Base-by-base conservation (phyloP, 2,113 vertebrate genomes). In the Actenoides lindsayi region DNA sequence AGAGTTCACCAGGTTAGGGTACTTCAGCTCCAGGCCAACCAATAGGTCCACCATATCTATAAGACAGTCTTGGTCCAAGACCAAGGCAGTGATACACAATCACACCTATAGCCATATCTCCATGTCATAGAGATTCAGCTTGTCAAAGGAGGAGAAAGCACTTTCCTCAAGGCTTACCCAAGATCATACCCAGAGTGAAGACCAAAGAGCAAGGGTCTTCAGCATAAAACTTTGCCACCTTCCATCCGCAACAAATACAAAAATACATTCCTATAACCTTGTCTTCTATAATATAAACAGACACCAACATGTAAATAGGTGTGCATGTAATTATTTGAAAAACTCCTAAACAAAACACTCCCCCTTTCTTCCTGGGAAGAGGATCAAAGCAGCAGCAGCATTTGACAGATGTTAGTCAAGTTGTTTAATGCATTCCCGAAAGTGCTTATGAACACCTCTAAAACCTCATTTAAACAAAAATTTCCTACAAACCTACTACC, bases 291-390 rank as follows among this genome's bases (percentile, higher is more conserved):
- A 69, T 10, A 68, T 68, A 91, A 94, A 80, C 44, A 89, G 48
- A 91, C 7, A 65, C 3, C 1, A 4, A 69, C 41, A 57, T 28
- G 41, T 23, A 96, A 92, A 95, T 75, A 86, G 60, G 21, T 1
- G 2, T 57, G 30, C 8, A 64, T 9, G 7, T 7, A 91, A 85
- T 67, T 68, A 92, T 59, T 87, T 70, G 19, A 59, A 93, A 92
- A 90, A 87, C 68, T 93, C 56, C 70, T 92, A 93, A 95, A 94
- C 86, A 93, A 76, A 89, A 90, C 65, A 83, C 65, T 91, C 57
- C 57, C 35, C 35, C 53, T 87, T 37, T 91, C 70, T 78, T 89
- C 74, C 62, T 83, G 86, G 65, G 57, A 96, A 97, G 20, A 17
- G 44, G 50, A 92, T 79, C 44, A 96, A 93, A 93, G 80, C 33